Conservation (phyloP, 2,797 vertebrate species). For the Sebastes minor region DNA sequence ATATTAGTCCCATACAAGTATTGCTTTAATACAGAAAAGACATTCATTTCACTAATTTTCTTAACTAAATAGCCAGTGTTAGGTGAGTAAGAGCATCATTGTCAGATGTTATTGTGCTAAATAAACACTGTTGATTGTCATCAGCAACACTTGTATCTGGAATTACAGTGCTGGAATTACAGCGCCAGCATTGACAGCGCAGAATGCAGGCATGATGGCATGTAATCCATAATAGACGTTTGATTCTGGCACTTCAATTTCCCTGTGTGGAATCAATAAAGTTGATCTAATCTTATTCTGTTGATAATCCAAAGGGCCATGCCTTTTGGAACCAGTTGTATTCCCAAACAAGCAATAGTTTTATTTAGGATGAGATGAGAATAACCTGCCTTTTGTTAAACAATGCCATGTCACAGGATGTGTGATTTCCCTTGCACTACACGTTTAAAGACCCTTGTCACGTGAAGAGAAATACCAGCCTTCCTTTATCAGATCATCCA, state of each 20-base stretch:
- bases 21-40: neutral
- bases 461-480: neutral
- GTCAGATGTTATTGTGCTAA: neutral
- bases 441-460: neutral
- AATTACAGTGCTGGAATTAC: neutral
- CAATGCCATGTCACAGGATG: neutral
- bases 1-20: neutral
- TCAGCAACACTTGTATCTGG: neutral
- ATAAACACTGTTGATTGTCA: neutral
- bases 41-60: neutral
- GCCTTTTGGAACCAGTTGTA: neutral
- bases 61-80: neutral
- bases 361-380: neutral
- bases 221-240: neutral
- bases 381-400: neutral
- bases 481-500: neutral
- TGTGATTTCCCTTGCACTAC: neutral
- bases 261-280: neutral
- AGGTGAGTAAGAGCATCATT: neutral
- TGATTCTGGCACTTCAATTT: neutral
- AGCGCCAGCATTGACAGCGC: neutral
- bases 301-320: neutral
- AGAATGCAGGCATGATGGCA: neutral
- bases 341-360: neutral
- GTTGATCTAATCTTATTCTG: neutral